A percentile compares a stretch with the other conserved stretches of the same genome.
These are phyloP conservation scores for Delphinapterus leucas DNA, from an alignment of 2,113 vertebrate genomes.

Conservation along the genomic window DNA sequence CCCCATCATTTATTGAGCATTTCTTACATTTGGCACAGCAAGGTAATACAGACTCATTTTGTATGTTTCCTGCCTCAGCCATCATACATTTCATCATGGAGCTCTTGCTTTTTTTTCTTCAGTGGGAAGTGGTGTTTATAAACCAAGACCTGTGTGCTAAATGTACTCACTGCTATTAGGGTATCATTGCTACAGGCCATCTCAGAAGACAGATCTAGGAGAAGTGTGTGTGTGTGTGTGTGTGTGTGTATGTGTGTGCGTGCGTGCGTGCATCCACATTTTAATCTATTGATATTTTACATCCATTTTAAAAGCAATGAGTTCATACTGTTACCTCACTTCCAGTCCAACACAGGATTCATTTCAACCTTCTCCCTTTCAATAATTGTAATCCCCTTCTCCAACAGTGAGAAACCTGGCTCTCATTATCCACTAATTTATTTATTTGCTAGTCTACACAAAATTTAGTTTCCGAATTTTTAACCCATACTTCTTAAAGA, in stretches of 20 bases:
- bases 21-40: background rate
- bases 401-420: background rate
- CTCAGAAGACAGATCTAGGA: background rate
- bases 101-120: background rate
- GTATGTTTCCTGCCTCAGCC: background rate
- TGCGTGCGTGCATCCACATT: background rate
- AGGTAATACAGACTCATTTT: background rate
- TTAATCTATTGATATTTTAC: background rate
- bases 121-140: background rate
- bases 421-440: background rate
- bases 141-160: background rate
- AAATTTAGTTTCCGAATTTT: background rate
- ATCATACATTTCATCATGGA: background rate
- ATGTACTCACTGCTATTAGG: background rate
- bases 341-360: no score
- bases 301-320: background rate
- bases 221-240: background rate
- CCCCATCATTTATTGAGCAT: background rate
- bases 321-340: background rate
- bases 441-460: background rate
- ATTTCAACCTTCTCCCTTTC: no score
- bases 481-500: background rate
- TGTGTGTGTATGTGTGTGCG: no score
- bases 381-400: no score
- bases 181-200: background rate